These are phyloP conservation scores for Pollenia angustigena DNA, from an alignment of 2,888 invertebrate species.

Conservation along the genomic window DNA sequence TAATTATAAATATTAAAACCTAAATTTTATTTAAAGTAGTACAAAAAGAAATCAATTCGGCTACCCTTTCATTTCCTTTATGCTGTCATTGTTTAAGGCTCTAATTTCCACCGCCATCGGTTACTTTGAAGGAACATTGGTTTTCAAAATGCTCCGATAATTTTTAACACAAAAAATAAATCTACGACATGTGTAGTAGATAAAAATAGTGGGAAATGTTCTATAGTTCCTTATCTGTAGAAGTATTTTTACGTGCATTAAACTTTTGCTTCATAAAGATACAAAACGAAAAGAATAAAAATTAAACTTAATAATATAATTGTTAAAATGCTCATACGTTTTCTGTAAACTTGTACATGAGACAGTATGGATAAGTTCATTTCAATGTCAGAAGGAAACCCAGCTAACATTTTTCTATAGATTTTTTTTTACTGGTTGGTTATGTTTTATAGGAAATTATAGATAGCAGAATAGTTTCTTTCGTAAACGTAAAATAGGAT, in stretches of 20 bases:
- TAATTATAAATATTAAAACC: too few species aligned
- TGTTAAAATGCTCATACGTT: slow-evolving; percentile 30
- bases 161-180: slow-evolving; percentile 13
- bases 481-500: too few species aligned
- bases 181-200: neutral
- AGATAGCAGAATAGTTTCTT: too few species aligned
- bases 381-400: slow-evolving; percentile 35
- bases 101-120: neutral
- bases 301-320: slow-evolving; percentile 62
- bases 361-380: neutral
- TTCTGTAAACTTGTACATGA: slow-evolving; percentile 9
- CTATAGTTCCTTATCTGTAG: slow-evolving; percentile 17
- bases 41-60: too few species aligned
- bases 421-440: neutral
- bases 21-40: too few species aligned
- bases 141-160: neutral
- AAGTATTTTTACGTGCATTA: neutral
- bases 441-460: too few species aligned
- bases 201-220: slow-evolving; percentile 17
- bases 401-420: neutral
- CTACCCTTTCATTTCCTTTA: neutral
- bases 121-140: neutral
- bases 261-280: neutral
- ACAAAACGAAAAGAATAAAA: slow-evolving; percentile 22
- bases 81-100: neutral